Evolutionary conservation across 2,797 vertebrate genomes (phyloP), one percentile per base, ranked within the genome.

Genomic region (Erpetoichthys calabaricus): DNA sequence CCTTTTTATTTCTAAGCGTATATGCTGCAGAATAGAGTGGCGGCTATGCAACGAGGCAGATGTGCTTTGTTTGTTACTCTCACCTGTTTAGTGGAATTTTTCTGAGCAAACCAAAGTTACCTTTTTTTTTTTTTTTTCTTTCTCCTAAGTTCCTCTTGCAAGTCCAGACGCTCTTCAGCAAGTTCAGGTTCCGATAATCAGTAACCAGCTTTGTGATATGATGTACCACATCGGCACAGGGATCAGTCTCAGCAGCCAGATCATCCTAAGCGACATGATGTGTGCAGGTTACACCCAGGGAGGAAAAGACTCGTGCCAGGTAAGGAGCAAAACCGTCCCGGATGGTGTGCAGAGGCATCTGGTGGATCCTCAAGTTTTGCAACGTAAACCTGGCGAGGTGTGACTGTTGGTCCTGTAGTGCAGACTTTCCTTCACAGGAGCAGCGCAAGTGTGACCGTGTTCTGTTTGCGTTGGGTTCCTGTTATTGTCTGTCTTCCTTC

Each of bases 291-390:
- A 68, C 50, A 3, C 47, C 1, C 5, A 61, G 41, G 75, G 75
- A 51, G 57, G 25, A 45, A 67, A 46, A 57, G 71, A 76, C 0
- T 65, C 75, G 58, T 76, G 75, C 55, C 75, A 76, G 71, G 73
- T 77, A 51, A 25, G 25, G 25, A 25, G 25, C 25, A 25, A 25
- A 25, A 25, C 25, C 25, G 2, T 25, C 25, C 25, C 25, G 25
- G 25, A 25, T 25, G 25, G 25, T 25, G 25, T 25, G 25, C 25
- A 25, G 25, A 2, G 25, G 2, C 2, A 25, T 25, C 25, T 25
- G 25, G 1, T 25, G 25, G 2, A 25, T 25, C 25, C 25, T 25
- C 25, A 25, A 25, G 25, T 2, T 25, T 25, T 25, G 25, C 2
- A 25, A 25, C 25, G 2, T 25, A 25, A 25, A 25, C 25, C 25